Conservation (phyloP, 2,797 vertebrate genomes). For the Micropoecilia bifurca region DNA sequence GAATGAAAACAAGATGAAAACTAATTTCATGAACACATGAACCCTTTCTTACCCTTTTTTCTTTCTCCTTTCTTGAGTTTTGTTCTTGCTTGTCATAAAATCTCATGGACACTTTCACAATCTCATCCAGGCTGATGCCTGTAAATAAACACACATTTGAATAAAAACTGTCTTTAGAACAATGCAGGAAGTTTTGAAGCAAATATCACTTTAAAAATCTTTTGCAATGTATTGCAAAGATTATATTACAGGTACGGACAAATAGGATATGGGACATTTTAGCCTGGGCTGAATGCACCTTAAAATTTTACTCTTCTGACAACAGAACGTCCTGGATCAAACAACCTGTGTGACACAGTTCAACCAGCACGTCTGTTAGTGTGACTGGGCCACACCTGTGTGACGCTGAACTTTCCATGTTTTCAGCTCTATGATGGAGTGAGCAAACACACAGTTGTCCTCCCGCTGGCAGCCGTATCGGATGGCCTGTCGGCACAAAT, state of each 20-base stretch:
- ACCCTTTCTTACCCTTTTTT: slow-evolving; percentile 49
- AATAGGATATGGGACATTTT: neutral
- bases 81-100: slow-evolving; percentile 76
- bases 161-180: neutral
- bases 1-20: neutral
- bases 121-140: slow-evolving; percentile 92
- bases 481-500: slow-evolving; percentile 88
- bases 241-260: neutral
- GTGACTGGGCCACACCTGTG: slow-evolving; percentile 80
- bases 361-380: neutral
- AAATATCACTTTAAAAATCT: neutral
- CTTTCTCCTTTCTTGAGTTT: slow-evolving; percentile 47
- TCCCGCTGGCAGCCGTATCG: slow-evolving; percentile 88
- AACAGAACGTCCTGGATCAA: neutral
- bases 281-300: neutral
- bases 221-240: neutral
- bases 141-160: slow-evolving; percentile 23
- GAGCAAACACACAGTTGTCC: slow-evolving; percentile 88
- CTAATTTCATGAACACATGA: neutral
- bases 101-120: slow-evolving; percentile 89
- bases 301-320: neutral
- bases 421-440: slow-evolving; percentile 93
- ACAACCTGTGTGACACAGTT: neutral
- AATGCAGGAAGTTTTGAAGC: neutral
- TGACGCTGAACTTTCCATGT: slow-evolving; percentile 92